Conservation (phyloP, 2,797 vertebrate species). For the Urosaurus nigricauda region DNA sequence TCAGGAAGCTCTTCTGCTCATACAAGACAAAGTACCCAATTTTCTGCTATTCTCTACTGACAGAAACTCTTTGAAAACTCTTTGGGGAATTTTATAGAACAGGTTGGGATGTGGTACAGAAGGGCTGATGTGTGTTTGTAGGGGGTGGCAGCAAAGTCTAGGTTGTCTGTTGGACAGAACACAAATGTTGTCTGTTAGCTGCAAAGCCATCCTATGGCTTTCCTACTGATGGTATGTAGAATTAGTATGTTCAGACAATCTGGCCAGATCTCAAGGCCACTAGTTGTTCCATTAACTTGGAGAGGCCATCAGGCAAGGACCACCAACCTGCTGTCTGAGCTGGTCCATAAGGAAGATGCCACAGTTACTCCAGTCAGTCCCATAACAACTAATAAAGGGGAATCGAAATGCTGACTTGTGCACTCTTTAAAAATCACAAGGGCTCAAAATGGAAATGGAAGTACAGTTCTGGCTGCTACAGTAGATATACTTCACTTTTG, state of each 20-base stretch:
- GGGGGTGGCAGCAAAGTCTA: neutral
- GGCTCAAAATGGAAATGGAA: neutral
- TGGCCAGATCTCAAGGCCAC: neutral
- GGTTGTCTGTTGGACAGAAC: neutral
- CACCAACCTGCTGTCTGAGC: neutral
- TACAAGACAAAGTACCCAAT: too few species aligned
- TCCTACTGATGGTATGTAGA: neutral
- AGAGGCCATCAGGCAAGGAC: neutral
- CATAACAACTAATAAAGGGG: neutral
- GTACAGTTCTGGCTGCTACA: neutral
- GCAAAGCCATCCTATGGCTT: neutral
- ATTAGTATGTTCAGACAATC: neutral
- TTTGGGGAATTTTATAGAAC: neutral
- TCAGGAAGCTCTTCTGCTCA: neutral
- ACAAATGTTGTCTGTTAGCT: neutral
- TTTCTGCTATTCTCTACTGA: too few species aligned
- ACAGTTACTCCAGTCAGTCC: neutral
- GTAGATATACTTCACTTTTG: neutral
- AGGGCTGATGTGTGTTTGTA: too few species aligned
- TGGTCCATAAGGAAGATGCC: neutral
- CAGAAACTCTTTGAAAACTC: neutral
- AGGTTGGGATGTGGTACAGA: neutral
- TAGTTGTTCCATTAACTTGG: neutral
- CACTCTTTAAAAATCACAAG: neutral
- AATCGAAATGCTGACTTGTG: neutral